Percentiles rank a stretch among this genome's conserved stretches.
Conservation (phyloP, 2,797 vertebrate genomes). For the Aplochiton taeniatus region DNA sequence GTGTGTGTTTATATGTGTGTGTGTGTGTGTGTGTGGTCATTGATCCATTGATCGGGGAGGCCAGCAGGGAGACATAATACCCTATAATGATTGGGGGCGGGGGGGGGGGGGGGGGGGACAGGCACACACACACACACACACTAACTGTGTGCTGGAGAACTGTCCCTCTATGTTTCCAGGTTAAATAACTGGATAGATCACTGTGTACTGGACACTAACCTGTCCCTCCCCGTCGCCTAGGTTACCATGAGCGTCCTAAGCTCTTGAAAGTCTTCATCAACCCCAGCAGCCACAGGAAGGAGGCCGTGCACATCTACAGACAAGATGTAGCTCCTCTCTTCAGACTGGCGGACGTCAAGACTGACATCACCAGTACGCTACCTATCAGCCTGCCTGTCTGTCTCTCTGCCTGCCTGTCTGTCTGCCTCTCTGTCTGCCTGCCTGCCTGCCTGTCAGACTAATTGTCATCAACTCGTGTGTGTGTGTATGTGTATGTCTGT, state of each 20-base stretch:
- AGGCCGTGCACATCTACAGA: conserved; percentile 85
- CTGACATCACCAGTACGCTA: conserved; percentile 82
- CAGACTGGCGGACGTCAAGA: conserved; percentile 88
- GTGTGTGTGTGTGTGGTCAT: background rate
- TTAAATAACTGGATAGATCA: background rate
- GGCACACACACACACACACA: background rate
- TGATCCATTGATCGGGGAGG: conserved; percentile 27
- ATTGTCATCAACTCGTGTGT: conserved; percentile 29
- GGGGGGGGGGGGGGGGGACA: conserved; percentile 40
- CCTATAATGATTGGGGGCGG: conserved; percentile 67
- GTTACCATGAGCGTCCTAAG: conserved; percentile 82
- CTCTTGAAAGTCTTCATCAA: conserved; percentile 92
- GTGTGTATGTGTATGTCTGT: conserved; percentile 51
- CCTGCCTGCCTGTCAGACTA: conserved; percentile 23
- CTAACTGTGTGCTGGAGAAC: no score
- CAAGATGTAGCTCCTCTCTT: conserved; percentile 90
- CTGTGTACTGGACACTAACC: no score
- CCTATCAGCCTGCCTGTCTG: conserved; percentile 60
- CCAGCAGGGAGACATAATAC: conserved; percentile 59
- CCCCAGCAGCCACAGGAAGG: conserved; percentile 89
- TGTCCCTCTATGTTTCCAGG: background rate
- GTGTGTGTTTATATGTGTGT: background rate
- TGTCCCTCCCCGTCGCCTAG: conserved; percentile 53
- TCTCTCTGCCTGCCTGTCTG: background rate
- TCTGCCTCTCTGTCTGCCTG: conserved; percentile 9